Conservation (phyloP, 2,888 invertebrate species). For the Hydroisotoma schaefferi region DNA sequence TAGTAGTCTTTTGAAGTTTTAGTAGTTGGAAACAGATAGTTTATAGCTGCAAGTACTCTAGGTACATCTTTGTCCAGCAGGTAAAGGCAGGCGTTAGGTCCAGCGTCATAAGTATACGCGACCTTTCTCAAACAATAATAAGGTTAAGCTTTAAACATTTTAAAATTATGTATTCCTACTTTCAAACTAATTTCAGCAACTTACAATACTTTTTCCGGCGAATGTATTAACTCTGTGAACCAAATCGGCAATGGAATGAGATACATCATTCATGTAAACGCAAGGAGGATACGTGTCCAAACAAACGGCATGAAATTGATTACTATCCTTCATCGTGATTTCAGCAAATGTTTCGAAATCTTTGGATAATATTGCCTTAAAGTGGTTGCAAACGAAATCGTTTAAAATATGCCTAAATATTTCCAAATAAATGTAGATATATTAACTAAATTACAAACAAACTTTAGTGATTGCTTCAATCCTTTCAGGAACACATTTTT, state of each 20-base stretch:
- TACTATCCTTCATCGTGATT: slow-evolving; percentile 94
- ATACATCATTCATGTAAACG: slow-evolving; percentile 85
- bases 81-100: slow-evolving; percentile 92
- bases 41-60: slow-evolving; percentile 64
- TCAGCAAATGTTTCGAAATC: slow-evolving; percentile 85
- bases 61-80: slow-evolving; percentile 71
- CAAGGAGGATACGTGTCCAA: slow-evolving; percentile 92
- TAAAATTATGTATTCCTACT: not conserved
- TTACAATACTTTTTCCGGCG: slow-evolving; percentile 62
- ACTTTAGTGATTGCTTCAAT: slow-evolving; percentile 59
- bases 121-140: slow-evolving; percentile 55
- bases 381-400: slow-evolving; percentile 4
- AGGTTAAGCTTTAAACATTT: not conserved
- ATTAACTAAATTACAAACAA: slow-evolving; percentile 10
- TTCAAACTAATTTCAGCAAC: slow-evolving; percentile 10
- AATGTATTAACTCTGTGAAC: slow-evolving; percentile 78
- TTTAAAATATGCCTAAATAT: no score
- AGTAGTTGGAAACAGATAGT: slow-evolving; percentile 66
- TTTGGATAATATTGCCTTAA: slow-evolving; percentile 61
- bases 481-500: slow-evolving; percentile 66
- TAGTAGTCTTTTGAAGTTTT: slow-evolving; percentile 54
- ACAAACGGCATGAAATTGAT: slow-evolving; percentile 92
- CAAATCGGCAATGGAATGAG: slow-evolving; percentile 72
- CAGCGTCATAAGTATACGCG: slow-evolving; percentile 98
- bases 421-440: not conserved